These are phyloP conservation scores for Linepithema humile DNA, from an alignment of 1,140 invertebrate species.

Conservation along the genomic window DNA sequence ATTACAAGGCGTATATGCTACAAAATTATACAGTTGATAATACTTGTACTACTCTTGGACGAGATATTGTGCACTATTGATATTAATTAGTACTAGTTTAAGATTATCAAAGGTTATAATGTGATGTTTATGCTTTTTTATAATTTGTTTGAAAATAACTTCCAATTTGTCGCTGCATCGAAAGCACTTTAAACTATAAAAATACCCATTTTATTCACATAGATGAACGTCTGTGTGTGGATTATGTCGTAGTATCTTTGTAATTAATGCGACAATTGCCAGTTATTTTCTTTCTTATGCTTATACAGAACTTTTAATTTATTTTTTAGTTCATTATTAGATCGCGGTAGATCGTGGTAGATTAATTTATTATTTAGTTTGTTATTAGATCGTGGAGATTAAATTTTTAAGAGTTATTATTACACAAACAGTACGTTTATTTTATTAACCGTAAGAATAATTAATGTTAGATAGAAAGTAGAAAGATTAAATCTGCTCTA, in stretches of 20 bases:
- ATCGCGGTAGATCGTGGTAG: no score
- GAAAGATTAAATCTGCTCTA: not conserved
- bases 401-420: conserved; percentile 4
- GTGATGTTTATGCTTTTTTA: no score
- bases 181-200: conserved; percentile 31
- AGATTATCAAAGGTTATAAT: no score
- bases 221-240: not conserved
- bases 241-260: conserved; percentile 4
- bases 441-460: conserved; percentile 6
- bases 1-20: no score
- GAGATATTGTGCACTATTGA: no score
- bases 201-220: not conserved
- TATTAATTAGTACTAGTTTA: no score
- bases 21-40: no score
- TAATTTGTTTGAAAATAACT: conserved; percentile 66
- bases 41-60: no score
- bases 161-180: conserved; percentile 61
- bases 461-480: not conserved
- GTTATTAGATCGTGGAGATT: conserved; percentile 18
- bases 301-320: conserved; percentile 8
- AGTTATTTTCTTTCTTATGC: not conserved
- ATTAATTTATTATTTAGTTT: no score
- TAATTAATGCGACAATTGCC: conserved; percentile 38
- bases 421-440: not conserved
- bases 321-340: no score